A percentile compares a stretch with the other conserved stretches of the same genome.
These are phyloP conservation scores for Polia nebulosa DNA, from an alignment of 2,888 invertebrate genomes.

Conservation along the genomic window DNA sequence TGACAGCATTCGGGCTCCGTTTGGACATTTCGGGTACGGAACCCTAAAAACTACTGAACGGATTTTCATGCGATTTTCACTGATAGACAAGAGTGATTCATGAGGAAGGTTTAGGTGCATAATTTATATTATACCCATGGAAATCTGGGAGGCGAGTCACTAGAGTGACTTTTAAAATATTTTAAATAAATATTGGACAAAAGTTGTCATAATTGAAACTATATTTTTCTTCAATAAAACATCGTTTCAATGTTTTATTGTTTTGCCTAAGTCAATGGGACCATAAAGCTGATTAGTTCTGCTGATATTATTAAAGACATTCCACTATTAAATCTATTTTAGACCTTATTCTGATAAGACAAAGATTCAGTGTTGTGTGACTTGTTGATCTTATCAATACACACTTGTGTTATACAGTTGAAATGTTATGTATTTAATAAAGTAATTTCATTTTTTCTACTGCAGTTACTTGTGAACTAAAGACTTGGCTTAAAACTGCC, in stretches of 20 bases:
- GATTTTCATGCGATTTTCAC: no score
- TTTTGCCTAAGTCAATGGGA: constrained; percentile 62
- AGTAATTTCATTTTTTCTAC: constrained; percentile 26
- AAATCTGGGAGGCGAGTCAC: no score
- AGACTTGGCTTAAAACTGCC: not conserved
- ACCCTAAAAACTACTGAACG: no score
- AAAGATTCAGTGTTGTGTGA: constrained; percentile 19
- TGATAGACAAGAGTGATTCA: no score
- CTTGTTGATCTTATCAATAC: constrained; percentile 26
- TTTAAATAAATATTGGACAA: not conserved
- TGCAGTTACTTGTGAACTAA: constrained; percentile 18
- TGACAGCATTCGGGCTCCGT: no score
- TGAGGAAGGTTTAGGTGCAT: no score
- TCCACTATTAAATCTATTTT: not conserved
- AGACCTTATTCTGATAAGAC: not conserved
- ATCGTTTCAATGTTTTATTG: constrained; percentile 48
- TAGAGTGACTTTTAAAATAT: not conserved
- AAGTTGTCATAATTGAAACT: not conserved
- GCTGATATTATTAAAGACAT: constrained; percentile 53
- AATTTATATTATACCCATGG: no score
- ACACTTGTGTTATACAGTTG: constrained; percentile 40
- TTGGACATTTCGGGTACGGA: no score
- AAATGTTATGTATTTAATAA: constrained; percentile 32
- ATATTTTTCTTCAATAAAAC: constrained; percentile 14
- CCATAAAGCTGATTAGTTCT: constrained; percentile 63